Evolutionary conservation across 2,888 invertebrate species (phyloP).

Genomic region (Colostygia pectinataria): DNA sequence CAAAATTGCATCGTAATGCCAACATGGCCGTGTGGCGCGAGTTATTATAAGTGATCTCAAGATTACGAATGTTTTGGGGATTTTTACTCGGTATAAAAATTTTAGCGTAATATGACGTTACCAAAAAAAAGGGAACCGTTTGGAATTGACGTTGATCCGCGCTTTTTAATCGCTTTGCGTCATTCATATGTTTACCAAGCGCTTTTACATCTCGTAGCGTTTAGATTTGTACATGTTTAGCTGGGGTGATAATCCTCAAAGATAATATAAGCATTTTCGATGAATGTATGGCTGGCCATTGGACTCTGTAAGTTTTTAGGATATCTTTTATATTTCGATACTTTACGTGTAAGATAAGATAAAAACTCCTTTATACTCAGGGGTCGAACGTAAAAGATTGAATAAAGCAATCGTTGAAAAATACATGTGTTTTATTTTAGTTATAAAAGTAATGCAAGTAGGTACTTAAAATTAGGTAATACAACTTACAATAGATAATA

Average conservation of each 20-base stretch:
- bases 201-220: too few relatives aligned
- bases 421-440: conserved; percentile 9
- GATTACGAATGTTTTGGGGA: conserved; percentile 37
- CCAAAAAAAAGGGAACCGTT: too few relatives aligned
- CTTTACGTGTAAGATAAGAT: conserved; percentile 40
- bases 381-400: conserved; percentile 42
- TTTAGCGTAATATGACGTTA: too few relatives aligned
- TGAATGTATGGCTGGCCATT: conserved; percentile 46
- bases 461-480: too few relatives aligned
- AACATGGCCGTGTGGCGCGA: neutral
- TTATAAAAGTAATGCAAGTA: too few relatives aligned
- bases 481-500: too few relatives aligned
- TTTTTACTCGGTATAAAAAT: neutral
- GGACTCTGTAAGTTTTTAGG: conserved; percentile 32
- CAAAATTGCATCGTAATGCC: conserved; percentile 15
- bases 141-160: too few relatives aligned
- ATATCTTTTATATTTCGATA: conserved; percentile 45
- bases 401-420: conserved; percentile 48
- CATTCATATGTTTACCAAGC: too few relatives aligned
- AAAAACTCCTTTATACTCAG: conserved; percentile 44
- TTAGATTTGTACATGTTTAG: neutral
- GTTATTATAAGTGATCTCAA: conserved; percentile 42
- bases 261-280: conserved; percentile 40
- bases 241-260: conserved; percentile 17
- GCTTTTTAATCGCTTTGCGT: too few relatives aligned